A percentile compares a stretch with the other conserved stretches of the same genome.
phyloP scores from a whole-genome alignment of 1,140 invertebrate genomes.

The Globodera rostochiensis region DNA sequence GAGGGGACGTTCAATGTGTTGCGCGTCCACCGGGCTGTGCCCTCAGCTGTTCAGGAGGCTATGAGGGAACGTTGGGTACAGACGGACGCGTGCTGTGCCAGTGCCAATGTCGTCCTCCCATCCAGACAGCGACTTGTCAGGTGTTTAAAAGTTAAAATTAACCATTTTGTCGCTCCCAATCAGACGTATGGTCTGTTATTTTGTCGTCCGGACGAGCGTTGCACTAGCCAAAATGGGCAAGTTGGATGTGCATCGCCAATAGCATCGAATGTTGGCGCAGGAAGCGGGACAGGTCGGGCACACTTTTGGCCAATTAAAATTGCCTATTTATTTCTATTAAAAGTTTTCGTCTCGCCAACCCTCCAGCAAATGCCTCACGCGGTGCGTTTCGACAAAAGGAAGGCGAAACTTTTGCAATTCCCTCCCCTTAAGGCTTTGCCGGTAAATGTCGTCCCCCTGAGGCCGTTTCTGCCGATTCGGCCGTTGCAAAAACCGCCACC shows the following conservation, averaged over 20 bases:
- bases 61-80: neutral
- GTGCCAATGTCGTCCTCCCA: neutral
- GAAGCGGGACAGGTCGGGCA: neutral
- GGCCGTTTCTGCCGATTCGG: neutral
- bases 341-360: neutral
- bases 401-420: neutral
- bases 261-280: neutral
- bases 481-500: neutral
- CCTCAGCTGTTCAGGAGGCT: neutral
- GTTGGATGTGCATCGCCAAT: neutral
- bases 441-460: neutral
- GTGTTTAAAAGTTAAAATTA: neutral
- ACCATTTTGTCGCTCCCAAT: neutral
- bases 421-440: neutral
- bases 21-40: neutral
- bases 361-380: too few species aligned
- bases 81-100: neutral
- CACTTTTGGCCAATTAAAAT: neutral
- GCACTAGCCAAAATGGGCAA: neutral
- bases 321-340: neutral
- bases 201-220: conserved; percentile 3
- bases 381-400: neutral
- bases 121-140: neutral
- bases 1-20: neutral
- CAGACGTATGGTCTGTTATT: neutral